Percentiles rank a stretch among this genome's conserved stretches.
These are phyloP conservation scores for Philonicus albiceps DNA, from an alignment of 2,888 invertebrate species.

Conservation along the genomic window DNA sequence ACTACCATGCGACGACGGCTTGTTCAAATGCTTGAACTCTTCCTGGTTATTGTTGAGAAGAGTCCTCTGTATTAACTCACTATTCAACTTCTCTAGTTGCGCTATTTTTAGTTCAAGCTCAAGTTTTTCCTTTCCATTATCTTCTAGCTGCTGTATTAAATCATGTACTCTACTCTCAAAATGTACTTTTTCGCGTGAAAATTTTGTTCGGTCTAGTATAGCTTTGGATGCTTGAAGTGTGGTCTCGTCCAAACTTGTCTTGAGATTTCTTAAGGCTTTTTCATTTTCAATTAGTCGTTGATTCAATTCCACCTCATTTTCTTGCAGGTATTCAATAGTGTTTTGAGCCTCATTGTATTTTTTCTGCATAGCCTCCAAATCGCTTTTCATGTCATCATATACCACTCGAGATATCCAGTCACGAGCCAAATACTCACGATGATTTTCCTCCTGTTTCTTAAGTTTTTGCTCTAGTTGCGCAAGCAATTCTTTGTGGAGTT, in stretches of 20 bases:
- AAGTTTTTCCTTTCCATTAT: constrained; percentile 56
- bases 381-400: constrained; percentile 65
- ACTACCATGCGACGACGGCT: constrained; percentile 50
- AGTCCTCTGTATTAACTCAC: constrained; percentile 58
- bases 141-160: constrained; percentile 52
- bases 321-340: constrained; percentile 59
- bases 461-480: constrained; percentile 52
- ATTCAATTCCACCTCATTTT: constrained; percentile 63
- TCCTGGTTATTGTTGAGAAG: constrained; percentile 53
- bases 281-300: constrained; percentile 60
- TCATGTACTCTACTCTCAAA: constrained; percentile 66
- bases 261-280: constrained; percentile 68
- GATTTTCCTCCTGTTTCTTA: constrained; percentile 54
- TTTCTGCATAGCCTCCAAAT: constrained; percentile 63
- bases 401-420: constrained; percentile 68
- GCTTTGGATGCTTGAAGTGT: constrained; percentile 78
- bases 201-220: constrained; percentile 76
- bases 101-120: constrained; percentile 54
- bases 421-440: constrained; percentile 66
- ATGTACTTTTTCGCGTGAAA: constrained; percentile 73
- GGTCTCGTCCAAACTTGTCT: constrained; percentile 74
- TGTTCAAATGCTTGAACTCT: not conserved
- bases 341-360: constrained; percentile 64
- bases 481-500: constrained; percentile 52
- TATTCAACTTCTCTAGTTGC: constrained; percentile 58